Conservation (phyloP, 2,888 invertebrate genomes). For the Hanleya hanleyi region DNA sequence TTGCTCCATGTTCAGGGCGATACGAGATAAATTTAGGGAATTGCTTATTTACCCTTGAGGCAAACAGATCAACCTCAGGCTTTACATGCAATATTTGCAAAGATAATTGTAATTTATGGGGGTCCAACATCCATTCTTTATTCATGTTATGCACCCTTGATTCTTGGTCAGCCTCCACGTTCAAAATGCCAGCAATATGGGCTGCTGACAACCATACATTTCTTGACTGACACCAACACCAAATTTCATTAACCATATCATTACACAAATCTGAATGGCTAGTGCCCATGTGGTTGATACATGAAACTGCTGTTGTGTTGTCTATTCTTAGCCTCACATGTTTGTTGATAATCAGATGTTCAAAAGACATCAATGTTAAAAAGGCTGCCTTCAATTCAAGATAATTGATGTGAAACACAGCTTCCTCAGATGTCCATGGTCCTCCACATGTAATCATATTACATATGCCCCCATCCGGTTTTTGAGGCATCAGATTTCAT, state of each 20-base stretch:
- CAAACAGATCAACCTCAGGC: slow-evolving; percentile 19
- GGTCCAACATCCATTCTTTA: slow-evolving; percentile 14
- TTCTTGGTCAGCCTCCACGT: slow-evolving; percentile 9
- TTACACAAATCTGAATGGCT: neutral
- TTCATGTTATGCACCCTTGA: neutral
- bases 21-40: neutral
- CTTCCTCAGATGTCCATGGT: neutral
- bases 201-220: neutral
- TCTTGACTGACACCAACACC: slow-evolving; percentile 12
- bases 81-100: neutral
- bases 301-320: slow-evolving; percentile 5
- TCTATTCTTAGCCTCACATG: slow-evolving; percentile 3
- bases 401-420: neutral
- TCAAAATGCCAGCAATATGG: slow-evolving; percentile 11
- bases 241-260: slow-evolving; percentile 5
- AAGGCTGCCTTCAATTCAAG: slow-evolving; percentile 13
- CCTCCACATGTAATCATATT: neutral
- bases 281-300: slow-evolving; percentile 14
- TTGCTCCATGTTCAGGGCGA: slow-evolving; percentile 8
- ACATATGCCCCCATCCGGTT: slow-evolving; percentile 36
- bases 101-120: neutral
- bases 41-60: slow-evolving; percentile 16
- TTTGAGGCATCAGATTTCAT: slow-evolving; percentile 37
- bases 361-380: neutral
- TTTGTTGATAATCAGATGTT: neutral